phyloP scores from a whole-genome alignment of 2,888 invertebrate species.

The Idaea aversata region DNA sequence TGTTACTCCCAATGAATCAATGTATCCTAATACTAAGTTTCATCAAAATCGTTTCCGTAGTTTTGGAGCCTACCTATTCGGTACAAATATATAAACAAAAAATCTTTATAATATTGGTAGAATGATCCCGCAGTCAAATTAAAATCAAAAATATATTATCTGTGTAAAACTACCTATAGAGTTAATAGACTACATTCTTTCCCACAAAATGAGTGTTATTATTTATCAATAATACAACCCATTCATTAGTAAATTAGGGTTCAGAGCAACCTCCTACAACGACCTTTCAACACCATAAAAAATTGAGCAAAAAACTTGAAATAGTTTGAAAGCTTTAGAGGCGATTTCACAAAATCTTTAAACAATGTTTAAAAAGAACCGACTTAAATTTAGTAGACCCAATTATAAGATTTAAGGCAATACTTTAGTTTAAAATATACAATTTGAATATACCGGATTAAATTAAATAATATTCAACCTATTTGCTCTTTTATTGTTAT shows the following conservation, averaged over 20 bases:
- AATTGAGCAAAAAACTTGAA: slow-evolving; percentile 46
- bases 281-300: slow-evolving; percentile 44
- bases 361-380: slow-evolving; percentile 5
- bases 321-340: slow-evolving; percentile 37
- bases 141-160: background rate
- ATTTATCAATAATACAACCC: slow-evolving; percentile 29
- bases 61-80: too few relatives aligned
- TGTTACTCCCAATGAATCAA: too few relatives aligned
- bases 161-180: background rate
- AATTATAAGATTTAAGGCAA: too few relatives aligned
- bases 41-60: too few relatives aligned
- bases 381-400: background rate
- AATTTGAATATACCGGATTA: too few relatives aligned
- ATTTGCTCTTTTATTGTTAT: too few relatives aligned
- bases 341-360: slow-evolving; percentile 10
- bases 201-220: slow-evolving; percentile 17
- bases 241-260: slow-evolving; percentile 52
- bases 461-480: too few relatives aligned
- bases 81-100: too few relatives aligned
- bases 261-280: slow-evolving; percentile 49
- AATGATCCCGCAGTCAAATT: background rate
- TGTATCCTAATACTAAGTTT: too few relatives aligned
- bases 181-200: slow-evolving; percentile 10
- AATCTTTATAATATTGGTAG: too few relatives aligned
- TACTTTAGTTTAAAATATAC: too few relatives aligned